phyloP scores from a whole-genome alignment of 2,888 invertebrate genomes.

The Drosophila anomelani region DNA sequence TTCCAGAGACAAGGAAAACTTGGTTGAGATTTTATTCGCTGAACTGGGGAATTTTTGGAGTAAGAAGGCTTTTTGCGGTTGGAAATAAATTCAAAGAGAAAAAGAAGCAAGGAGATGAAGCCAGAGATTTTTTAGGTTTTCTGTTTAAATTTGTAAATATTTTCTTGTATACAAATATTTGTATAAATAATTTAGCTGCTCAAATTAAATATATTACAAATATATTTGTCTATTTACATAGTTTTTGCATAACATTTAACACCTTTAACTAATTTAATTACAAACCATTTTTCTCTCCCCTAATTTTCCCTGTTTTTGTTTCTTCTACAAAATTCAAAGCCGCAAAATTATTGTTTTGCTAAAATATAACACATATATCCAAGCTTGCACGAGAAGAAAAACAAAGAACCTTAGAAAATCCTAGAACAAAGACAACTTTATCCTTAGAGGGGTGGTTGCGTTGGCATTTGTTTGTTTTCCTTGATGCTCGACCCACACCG shows the following conservation, averaged over 20 bases:
- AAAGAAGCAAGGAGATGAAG: too few species aligned
- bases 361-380: conserved; percentile 16
- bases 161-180: neutral
- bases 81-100: neutral
- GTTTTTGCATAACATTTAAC: too few species aligned
- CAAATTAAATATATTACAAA: too few species aligned
- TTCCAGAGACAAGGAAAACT: conserved; percentile 28
- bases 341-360: conserved; percentile 18
- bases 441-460: neutral
- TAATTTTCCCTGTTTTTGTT: neutral
- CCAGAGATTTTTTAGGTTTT: neutral
- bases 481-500: conserved; percentile 8
- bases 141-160: neutral
- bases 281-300: neutral
- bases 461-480: conserved; percentile 10
- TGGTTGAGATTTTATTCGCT: conserved; percentile 16
- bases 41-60: neutral
- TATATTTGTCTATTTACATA: too few species aligned
- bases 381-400: conserved; percentile 3
- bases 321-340: conserved; percentile 5
- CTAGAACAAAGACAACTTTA: conserved; percentile 15
- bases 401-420: neutral
- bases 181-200: neutral
- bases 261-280: too few species aligned
- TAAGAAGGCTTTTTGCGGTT: neutral